phyloP scores from a whole-genome alignment of 2,888 invertebrate species.

The Drosophila formosana region DNA sequence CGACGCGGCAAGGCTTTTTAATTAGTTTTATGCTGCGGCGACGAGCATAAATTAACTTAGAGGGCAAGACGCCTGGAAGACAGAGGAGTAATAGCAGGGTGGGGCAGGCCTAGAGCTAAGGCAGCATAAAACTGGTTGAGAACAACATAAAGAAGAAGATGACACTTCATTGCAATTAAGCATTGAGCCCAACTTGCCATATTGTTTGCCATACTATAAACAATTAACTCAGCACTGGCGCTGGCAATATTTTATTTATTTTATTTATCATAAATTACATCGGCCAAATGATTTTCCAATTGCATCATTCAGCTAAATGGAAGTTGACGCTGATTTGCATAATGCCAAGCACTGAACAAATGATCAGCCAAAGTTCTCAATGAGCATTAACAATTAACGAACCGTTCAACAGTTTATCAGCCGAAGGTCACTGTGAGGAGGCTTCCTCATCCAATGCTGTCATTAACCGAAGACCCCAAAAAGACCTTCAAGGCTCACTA shows the following conservation, averaged over 20 bases:
- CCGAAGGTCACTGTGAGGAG: constrained; percentile 42
- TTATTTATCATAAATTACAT: constrained; percentile 27
- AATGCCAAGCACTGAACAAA: constrained; percentile 34
- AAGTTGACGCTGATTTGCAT: constrained; percentile 42
- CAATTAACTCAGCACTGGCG: constrained; percentile 19
- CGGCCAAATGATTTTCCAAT: constrained; percentile 53
- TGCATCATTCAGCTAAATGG: constrained; percentile 47
- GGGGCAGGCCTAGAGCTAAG: constrained; percentile 10
- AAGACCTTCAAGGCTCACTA: constrained; percentile 51
- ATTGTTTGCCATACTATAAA: constrained; percentile 31
- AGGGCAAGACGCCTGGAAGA: constrained; percentile 8
- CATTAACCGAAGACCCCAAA: constrained; percentile 42
- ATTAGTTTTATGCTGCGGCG: constrained; percentile 68
- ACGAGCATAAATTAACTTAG: constrained; percentile 64
- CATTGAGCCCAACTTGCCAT: constrained; percentile 18
- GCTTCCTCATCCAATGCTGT: constrained; percentile 47
- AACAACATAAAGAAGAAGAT: constrained; percentile 7
- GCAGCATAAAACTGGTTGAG: constrained; percentile 27
- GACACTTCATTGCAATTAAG: constrained; percentile 36
- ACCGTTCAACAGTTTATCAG: constrained; percentile 47
- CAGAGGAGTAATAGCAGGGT: neutral
- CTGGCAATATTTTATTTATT: constrained; percentile 20
- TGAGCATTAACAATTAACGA: constrained; percentile 42
- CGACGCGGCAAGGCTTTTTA: constrained; percentile 58
- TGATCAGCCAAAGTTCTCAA: constrained; percentile 34